These are phyloP conservation scores for Neotragus pygmaeus DNA, from an alignment of 2,113 vertebrate species.

Conservation along the genomic window DNA sequence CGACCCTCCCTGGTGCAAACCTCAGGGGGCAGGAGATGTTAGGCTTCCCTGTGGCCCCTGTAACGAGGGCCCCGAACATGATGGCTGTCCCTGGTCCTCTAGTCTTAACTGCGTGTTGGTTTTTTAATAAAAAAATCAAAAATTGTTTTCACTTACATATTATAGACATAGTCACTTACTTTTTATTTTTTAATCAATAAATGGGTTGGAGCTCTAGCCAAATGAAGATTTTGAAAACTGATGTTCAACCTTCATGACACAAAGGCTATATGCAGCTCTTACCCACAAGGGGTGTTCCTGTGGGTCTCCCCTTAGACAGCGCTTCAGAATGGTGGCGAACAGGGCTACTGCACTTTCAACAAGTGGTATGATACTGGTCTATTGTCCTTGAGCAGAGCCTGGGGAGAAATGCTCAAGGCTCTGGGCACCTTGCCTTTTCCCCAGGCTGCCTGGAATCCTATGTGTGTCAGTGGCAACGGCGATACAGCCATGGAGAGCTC, in stretches of 20 bases:
- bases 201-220: not conserved
- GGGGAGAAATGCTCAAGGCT: fast-evolving
- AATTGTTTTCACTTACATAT: not conserved
- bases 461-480: fast-evolving
- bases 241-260: not conserved
- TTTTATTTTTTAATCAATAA: not conserved
- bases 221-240: not conserved
- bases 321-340: fast-evolving
- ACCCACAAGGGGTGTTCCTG: fast-evolving
- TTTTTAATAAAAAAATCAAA: not conserved
- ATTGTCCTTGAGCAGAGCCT: fast-evolving
- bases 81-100: not conserved
- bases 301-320: not conserved
- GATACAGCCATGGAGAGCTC: fast-evolving
- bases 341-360: fast-evolving
- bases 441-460: fast-evolving
- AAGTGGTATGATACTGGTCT: fast-evolving
- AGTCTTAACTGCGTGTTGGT: not conserved
- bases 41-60: fast-evolving
- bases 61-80: fast-evolving
- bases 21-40: fast-evolving
- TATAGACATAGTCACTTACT: not conserved
- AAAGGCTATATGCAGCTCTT: fast-evolving
- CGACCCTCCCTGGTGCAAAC: fast-evolving
- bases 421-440: fast-evolving